phyloP scores from a whole-genome alignment of 2,888 invertebrate species.

The Euphydryas editha region DNA sequence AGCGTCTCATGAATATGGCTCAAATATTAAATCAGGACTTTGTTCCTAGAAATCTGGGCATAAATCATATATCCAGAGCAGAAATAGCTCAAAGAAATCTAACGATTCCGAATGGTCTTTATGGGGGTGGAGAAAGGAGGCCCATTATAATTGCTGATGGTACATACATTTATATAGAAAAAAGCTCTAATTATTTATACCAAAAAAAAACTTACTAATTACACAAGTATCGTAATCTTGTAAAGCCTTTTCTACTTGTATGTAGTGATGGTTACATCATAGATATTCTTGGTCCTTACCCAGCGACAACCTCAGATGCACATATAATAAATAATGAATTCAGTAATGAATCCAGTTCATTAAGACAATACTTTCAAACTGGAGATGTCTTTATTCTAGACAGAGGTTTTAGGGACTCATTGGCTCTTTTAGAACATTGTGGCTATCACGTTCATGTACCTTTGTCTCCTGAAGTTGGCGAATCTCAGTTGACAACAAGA shows the following conservation, averaged over 20 bases:
- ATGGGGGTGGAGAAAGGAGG: conserved; percentile 9
- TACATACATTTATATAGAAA: conserved; percentile 21
- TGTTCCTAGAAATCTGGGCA: conserved; percentile 2
- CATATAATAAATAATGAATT: not conserved
- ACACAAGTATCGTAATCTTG: conserved; percentile 19
- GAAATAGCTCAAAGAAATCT: conserved; percentile 21
- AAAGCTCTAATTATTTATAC: conserved; percentile 17
- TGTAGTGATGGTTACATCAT: conserved; percentile 25
- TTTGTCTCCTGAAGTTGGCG: not conserved
- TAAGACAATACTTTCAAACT: conserved; percentile 3
- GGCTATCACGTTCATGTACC: not conserved
- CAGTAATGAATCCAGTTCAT: not conserved
- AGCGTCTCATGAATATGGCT: conserved; percentile 15
- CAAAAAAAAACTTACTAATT: conserved; percentile 22
- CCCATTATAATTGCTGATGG: conserved; percentile 20
- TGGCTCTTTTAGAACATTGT: not conserved
- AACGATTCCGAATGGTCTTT: conserved; percentile 18
- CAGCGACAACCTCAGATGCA: conserved; percentile 12
- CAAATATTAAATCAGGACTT: conserved; percentile 11
- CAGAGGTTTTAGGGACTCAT: conserved; percentile 2
- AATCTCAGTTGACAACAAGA: not conserved
- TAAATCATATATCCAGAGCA: conserved; percentile 25
- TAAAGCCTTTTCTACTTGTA: conserved; percentile 22
- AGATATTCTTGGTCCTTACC: conserved; percentile 16
- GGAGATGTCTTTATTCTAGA: conserved; percentile 11